Percentiles rank a stretch among this genome's conserved stretches.
These are phyloP conservation scores for Perizoma flavofasciatum DNA, from an alignment of 2,888 invertebrate species.

Conservation along the genomic window DNA sequence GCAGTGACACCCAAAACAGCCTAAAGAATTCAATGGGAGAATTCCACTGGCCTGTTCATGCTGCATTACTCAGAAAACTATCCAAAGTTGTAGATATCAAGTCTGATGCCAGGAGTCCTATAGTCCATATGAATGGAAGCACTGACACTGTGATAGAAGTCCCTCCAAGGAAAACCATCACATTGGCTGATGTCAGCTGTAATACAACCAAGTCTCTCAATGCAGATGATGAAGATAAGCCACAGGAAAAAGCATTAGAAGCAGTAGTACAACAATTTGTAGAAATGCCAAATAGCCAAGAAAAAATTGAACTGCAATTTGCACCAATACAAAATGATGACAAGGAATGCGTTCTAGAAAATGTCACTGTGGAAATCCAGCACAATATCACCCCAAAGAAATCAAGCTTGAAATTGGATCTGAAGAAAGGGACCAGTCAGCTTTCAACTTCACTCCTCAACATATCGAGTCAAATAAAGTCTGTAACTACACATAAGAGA, in stretches of 20 bases:
- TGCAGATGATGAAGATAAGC: constrained; percentile 60
- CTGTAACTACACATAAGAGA: constrained; percentile 77
- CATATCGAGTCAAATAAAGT: constrained; percentile 80
- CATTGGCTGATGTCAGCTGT: constrained; percentile 72
- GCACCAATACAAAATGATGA: constrained; percentile 48
- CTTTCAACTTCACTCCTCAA: constrained; percentile 72
- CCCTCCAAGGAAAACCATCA: constrained; percentile 56
- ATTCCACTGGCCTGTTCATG: constrained; percentile 75
- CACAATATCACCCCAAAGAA: constrained; percentile 79
- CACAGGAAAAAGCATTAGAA: constrained; percentile 42
- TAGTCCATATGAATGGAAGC: constrained; percentile 70
- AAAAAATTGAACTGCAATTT: constrained; percentile 32
- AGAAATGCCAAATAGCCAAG: constrained; percentile 34
- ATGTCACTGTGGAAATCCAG: constrained; percentile 79
- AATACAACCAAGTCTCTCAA: constrained; percentile 72
- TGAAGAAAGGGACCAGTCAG: constrained; percentile 76
- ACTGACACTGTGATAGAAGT: constrained; percentile 59
- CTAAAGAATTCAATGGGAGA: constrained; percentile 55
- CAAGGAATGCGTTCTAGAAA: constrained; percentile 68
- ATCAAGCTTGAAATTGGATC: constrained; percentile 73
- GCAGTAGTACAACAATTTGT: constrained; percentile 36
- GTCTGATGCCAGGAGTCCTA: constrained; percentile 59
- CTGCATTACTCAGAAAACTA: constrained; percentile 70
- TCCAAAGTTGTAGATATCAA: constrained; percentile 78
- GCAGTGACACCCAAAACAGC: constrained; percentile 68